phyloP scores from a whole-genome alignment of 2,113 vertebrate genomes.

The Brevimyrus niger region DNA sequence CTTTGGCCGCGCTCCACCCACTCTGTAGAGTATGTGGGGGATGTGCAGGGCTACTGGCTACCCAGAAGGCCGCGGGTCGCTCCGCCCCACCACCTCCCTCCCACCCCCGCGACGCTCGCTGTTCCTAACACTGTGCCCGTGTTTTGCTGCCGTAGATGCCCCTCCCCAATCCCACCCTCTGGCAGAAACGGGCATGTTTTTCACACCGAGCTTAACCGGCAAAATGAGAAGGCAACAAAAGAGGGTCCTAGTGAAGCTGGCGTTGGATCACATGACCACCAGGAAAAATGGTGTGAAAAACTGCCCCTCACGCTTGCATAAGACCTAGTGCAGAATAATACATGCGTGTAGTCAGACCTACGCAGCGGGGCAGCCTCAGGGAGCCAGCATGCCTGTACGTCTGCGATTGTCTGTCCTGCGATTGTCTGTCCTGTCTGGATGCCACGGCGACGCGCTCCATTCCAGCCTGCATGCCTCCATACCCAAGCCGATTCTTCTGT shows the following conservation, averaged over 20 bases:
- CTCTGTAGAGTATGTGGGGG: not conserved
- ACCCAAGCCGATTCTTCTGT: constrained; percentile 83
- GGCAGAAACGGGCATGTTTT: constrained; percentile 5
- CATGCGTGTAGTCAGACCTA: constrained; percentile 30
- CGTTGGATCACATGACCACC: not conserved
- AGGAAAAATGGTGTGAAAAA: constrained; percentile 49
- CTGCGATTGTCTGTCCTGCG: constrained; percentile 54
- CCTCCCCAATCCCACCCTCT: not conserved
- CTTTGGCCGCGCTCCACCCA: not conserved
- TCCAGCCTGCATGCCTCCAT: constrained; percentile 76
- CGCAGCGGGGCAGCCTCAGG: constrained; percentile 8
- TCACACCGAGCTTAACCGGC: constrained; percentile 9
- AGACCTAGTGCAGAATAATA: constrained; percentile 27
- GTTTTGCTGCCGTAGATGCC: not conserved
- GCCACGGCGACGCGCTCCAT: constrained; percentile 16
- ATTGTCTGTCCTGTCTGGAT: constrained; percentile 50
- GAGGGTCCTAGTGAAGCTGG: not conserved
- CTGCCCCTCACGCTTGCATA: constrained; percentile 25
- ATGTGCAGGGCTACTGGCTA: constrained; percentile 1
- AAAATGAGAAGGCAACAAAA: not conserved
- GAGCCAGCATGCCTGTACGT: constrained; percentile 55
- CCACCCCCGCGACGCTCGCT: not conserved
- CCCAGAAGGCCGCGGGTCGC: not conserved
- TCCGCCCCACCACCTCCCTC: no score
- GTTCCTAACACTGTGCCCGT: not conserved